These are phyloP conservation scores for Syngnathoides biaculeatus DNA, from an alignment of 2,113 vertebrate genomes.

Conservation along the genomic window DNA sequence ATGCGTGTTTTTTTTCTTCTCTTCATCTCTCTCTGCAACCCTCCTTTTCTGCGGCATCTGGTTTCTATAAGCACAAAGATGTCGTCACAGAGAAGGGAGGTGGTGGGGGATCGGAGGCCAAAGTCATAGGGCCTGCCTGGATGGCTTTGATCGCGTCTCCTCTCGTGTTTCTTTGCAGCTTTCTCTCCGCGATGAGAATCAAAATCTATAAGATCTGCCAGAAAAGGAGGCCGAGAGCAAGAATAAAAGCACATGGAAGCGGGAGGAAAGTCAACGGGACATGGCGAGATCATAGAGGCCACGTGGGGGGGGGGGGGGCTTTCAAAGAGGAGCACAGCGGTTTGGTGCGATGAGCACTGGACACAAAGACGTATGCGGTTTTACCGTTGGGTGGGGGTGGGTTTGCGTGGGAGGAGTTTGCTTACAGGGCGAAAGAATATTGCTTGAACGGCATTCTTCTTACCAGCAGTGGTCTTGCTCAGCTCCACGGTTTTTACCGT, in stretches of 20 bases:
- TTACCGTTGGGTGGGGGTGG: background rate
- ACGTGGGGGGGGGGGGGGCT: constrained; percentile 56
- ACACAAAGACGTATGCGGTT: constrained; percentile 41
- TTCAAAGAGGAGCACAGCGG: constrained; percentile 55
- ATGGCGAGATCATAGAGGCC: constrained; percentile 50
- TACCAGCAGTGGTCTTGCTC: constrained; percentile 29
- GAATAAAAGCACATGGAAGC: constrained; percentile 8
- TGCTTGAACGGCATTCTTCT: constrained; percentile 55
- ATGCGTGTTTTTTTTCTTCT: constrained; percentile 26
- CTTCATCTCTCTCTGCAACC: constrained; percentile 5
- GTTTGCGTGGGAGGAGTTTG: constrained; percentile 18
- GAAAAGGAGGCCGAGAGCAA: background rate
- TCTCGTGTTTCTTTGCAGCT: background rate
- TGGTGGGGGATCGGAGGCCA: constrained; percentile 7
- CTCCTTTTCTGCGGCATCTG: constrained; percentile 62
- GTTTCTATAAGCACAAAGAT: constrained; percentile 65
- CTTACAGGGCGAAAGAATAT: constrained; percentile 49
- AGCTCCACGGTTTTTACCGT: constrained; percentile 31
- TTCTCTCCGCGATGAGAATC: background rate
- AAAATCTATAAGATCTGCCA: background rate
- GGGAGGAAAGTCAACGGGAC: constrained; percentile 26
- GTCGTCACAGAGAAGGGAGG: constrained; percentile 42
- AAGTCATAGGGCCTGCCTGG: background rate
- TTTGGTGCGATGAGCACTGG: constrained; percentile 34
- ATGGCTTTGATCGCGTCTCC: constrained; percentile 17